Evolutionary conservation across 2,797 vertebrate species (phyloP).

Genomic region (Gastrophryne carolinensis): DNA sequence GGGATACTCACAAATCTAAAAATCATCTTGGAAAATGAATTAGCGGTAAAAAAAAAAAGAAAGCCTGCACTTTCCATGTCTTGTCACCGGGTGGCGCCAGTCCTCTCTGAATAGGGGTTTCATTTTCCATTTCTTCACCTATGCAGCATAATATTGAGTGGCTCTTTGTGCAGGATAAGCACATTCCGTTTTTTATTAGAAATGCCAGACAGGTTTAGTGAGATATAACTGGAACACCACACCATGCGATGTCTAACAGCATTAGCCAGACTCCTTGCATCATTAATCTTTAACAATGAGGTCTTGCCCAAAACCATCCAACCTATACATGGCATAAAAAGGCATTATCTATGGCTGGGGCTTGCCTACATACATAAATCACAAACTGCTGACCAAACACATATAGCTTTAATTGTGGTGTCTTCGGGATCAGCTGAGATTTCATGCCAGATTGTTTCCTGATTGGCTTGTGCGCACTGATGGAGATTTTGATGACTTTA

Average conservation of each 20-base stretch:
- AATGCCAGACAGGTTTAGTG: slow-evolving; percentile 44
- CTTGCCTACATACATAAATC: slow-evolving; percentile 13
- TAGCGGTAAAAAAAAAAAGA: too few species aligned
- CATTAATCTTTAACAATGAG: slow-evolving; percentile 42
- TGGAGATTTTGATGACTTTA: neutral
- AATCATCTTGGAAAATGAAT: too few species aligned
- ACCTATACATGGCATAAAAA: slow-evolving; percentile 17
- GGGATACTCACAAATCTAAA: too few species aligned
- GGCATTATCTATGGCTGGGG: slow-evolving; percentile 9
- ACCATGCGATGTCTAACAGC: slow-evolving; percentile 34
- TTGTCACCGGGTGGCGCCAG: slow-evolving; percentile 31
- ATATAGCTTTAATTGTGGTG: neutral
- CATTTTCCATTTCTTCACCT: slow-evolving; percentile 14
- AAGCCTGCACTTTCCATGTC: neutral
- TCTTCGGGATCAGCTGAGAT: neutral
- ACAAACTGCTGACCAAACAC: neutral
- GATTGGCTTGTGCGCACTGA: neutral
- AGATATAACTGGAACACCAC: slow-evolving; percentile 47
- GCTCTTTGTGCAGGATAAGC: slow-evolving; percentile 48
- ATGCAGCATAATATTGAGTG: slow-evolving; percentile 42
- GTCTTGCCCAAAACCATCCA: slow-evolving; percentile 17
- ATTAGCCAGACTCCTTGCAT: slow-evolving; percentile 37
- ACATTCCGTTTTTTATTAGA: slow-evolving; percentile 53
- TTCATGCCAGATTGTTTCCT: slow-evolving; percentile 13
- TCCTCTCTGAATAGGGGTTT: neutral